Conservation (phyloP, 2,888 invertebrate genomes). For the Clepsis dumicolana region DNA sequence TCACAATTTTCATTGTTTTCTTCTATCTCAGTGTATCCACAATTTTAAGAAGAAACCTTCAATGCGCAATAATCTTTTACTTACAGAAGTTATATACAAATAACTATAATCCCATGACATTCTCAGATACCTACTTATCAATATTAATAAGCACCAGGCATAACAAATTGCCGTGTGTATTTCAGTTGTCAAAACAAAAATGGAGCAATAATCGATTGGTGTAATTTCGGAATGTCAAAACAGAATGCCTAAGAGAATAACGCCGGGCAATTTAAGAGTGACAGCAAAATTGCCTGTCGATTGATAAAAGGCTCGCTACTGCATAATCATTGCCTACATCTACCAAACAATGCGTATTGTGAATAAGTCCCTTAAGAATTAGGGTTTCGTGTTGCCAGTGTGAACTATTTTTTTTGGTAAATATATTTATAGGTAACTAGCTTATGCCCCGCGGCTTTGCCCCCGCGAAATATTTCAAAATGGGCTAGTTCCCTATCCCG, state of each 20-base stretch:
- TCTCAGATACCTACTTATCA: neutral
- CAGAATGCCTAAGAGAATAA: slow-evolving; percentile 44
- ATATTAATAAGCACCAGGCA: neutral
- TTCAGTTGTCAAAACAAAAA: slow-evolving; percentile 3
- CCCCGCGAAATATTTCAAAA: too few species aligned
- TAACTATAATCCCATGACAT: too few species aligned
- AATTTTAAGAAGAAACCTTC: too few species aligned
- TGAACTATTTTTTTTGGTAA: neutral
- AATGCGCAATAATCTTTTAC: too few species aligned
- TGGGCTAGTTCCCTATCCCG: too few species aligned
- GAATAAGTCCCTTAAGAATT: slow-evolving; percentile 58
- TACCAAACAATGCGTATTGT: slow-evolving; percentile 57
- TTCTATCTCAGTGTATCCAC: too few species aligned
- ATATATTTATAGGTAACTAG: too few species aligned
- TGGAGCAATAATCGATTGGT: neutral
- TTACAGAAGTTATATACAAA: too few species aligned
- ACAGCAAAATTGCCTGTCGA: slow-evolving; percentile 71
- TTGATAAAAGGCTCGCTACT: slow-evolving; percentile 65
- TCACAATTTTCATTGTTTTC: too few species aligned
- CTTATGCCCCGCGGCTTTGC: too few species aligned
- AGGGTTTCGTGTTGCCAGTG: slow-evolving; percentile 9
- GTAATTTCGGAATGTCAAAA: slow-evolving; percentile 33
- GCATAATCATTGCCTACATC: slow-evolving; percentile 75
- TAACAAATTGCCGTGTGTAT: neutral
- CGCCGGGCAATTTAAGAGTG: slow-evolving; percentile 52